A percentile compares a stretch with the other conserved stretches of the same genome.
Conservation (phyloP, 2,113 vertebrate genomes). For the Ictalurus punctatus region DNA sequence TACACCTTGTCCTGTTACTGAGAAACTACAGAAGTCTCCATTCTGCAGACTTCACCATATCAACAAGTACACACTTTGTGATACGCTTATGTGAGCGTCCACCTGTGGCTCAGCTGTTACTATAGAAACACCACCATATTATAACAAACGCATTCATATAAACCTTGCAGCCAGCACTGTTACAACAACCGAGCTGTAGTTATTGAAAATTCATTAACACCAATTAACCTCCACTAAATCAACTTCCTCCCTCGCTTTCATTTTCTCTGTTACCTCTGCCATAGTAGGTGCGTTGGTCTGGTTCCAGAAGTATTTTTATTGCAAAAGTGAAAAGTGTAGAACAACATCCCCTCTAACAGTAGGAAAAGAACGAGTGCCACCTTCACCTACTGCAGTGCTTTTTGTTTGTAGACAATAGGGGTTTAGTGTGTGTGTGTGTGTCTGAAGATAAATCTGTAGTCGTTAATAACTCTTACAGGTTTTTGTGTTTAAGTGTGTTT, state of each 20-base stretch:
- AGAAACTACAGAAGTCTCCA: background rate
- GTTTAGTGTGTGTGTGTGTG: constrained; percentile 8
- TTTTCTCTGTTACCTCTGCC: constrained; percentile 1
- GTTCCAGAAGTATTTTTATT: constrained; percentile 45
- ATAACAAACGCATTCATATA: background rate
- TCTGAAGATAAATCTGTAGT: background rate
- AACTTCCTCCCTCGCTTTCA: constrained; percentile 16
- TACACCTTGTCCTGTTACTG: no score
- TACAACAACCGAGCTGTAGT: background rate
- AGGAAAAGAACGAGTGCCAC: constrained; percentile 11
- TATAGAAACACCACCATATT: background rate
- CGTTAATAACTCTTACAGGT: background rate
- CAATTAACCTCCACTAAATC: background rate
- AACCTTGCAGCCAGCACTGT: background rate
- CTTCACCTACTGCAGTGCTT: background rate
- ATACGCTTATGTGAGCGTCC: background rate
- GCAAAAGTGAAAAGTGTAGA: background rate
- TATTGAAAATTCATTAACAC: background rate
- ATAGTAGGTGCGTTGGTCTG: constrained; percentile 33
- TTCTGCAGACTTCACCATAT: background rate
- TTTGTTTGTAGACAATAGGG: constrained; percentile 29
- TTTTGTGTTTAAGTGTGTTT: background rate
- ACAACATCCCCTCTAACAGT: background rate
- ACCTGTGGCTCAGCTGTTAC: background rate
- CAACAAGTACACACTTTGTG: background rate